Evolutionary conservation across 2,797 vertebrate genomes (phyloP).

Genomic region (Crocodylus rhombifer): DNA sequence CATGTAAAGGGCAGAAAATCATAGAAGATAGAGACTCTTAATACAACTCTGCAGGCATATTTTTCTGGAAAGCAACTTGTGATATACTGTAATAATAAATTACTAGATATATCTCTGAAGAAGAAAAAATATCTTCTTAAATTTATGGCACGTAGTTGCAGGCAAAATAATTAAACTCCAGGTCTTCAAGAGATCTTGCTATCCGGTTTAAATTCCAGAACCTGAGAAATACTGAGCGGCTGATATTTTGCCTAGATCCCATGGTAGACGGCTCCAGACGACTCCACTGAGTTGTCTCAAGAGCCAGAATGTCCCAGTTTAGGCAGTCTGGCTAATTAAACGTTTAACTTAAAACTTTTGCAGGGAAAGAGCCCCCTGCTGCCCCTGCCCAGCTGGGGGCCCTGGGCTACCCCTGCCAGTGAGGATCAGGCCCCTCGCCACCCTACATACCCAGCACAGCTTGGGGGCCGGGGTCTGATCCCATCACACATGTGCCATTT

Average conservation of each 20-base stretch:
- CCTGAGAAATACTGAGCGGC: background rate
- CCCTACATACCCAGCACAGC: too few relatives aligned
- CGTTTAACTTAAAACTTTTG: background rate
- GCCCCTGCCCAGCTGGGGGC: too few relatives aligned
- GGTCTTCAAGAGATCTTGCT: background rate
- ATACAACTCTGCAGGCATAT: too few relatives aligned
- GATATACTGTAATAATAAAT: accelerated
- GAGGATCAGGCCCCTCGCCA: too few relatives aligned
- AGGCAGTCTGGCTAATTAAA: background rate
- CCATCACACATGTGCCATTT: too few relatives aligned
- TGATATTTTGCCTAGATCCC: background rate
- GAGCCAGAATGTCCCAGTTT: background rate
- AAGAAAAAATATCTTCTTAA: background rate
- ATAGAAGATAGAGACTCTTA: too few relatives aligned
- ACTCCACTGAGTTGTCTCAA: background rate
- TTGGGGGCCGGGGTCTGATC: too few relatives aligned
- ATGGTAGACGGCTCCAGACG: background rate
- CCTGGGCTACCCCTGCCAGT: too few relatives aligned
- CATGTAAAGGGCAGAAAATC: background rate
- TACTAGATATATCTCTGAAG: background rate
- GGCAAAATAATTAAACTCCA: background rate
- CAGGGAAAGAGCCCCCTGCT: background rate
- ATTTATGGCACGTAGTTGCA: background rate
- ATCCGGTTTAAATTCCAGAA: background rate
- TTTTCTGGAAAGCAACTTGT: background rate